Evolutionary conservation across 2,113 vertebrate genomes (phyloP).

Genomic region (Oenanthe melanoleuca): DNA sequence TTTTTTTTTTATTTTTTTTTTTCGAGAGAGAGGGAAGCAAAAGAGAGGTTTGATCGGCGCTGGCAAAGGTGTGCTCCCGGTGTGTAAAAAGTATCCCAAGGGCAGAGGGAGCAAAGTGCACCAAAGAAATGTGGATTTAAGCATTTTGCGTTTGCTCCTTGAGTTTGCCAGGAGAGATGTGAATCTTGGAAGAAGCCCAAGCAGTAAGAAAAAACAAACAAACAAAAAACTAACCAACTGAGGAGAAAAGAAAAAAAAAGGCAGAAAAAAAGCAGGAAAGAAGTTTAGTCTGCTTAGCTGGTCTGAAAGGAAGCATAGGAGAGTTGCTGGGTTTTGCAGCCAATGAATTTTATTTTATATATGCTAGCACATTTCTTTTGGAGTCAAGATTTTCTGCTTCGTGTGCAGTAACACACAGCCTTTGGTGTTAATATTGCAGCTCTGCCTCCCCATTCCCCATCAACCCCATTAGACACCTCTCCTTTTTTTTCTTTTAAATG

Average conservation of each 20-base stretch:
- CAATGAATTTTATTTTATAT: neutral
- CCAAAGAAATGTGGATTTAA: neutral
- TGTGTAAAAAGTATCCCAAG: neutral
- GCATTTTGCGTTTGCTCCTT: neutral
- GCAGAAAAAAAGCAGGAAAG: neutral
- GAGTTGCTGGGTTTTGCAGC: neutral
- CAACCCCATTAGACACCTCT: neutral
- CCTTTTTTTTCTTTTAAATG: neutral
- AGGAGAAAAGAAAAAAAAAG: accelerated
- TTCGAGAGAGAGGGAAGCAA: neutral
- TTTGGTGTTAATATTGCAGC: neutral
- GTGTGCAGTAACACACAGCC: neutral
- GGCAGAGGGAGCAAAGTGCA: neutral
- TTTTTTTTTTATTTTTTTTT: too few species aligned
- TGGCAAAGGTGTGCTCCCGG: neutral
- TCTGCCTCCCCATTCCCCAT: neutral
- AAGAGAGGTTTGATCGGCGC: neutral
- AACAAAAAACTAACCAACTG: neutral
- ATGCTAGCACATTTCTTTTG: neutral
- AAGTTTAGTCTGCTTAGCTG: neutral
- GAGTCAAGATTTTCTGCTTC: neutral
- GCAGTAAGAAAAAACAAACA: neutral
- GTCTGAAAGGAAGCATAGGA: neutral
- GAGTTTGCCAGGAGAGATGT: neutral
- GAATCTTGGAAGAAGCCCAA: neutral